Evolutionary conservation across 2,113 vertebrate species (phyloP), one percentile per base, ranked within the genome.

Genomic region (Gnathonemus echidnorhynchus): DNA sequence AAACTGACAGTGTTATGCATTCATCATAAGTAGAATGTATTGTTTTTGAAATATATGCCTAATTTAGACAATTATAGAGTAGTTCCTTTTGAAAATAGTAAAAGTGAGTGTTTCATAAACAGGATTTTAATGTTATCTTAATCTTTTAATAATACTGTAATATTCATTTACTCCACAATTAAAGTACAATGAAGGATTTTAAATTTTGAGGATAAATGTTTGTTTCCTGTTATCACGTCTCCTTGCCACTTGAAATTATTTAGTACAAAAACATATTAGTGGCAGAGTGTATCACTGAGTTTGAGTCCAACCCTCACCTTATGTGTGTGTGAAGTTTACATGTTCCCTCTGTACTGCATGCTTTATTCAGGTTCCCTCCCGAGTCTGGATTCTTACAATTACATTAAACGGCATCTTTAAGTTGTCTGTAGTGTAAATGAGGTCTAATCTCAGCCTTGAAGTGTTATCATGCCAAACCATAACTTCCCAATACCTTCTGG

Each of bases 1-100:
- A 95, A 95, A 95, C 93, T 93, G 91, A 95, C 95, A 95, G 92
- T 95, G 95, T 93, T 91, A 92, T 91, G 90, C 66, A 91, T 95
- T 93, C 9, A 35, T 74, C 31, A 31, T 93, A 92, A 95, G 94
- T 94, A 94, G 93, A 94, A 93, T 91, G 11, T 42, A 10, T 19
- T 77, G 35, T 17, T 74, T 74, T 27, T 42, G 0, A 49, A 35
- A 45, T 74, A 58, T 35, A 56, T 49, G 62, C 45, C 58, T 88
- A 15, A 39, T 56, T 88, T 88, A 70, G 52, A 62, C 15, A 15
- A 62, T 58, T 58, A 88, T 50, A 88, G 17, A 88, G 35, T 15
- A 17, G 19, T 58, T 42, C 52, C 87, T 39, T 27, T 42, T 8
- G 19, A 58, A 88, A 88, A 19, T 24, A 42, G 35, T 39, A 42